Evolutionary conservation across 2,113 vertebrate genomes (phyloP).

Genomic region (Muscicapa adusta): DNA sequence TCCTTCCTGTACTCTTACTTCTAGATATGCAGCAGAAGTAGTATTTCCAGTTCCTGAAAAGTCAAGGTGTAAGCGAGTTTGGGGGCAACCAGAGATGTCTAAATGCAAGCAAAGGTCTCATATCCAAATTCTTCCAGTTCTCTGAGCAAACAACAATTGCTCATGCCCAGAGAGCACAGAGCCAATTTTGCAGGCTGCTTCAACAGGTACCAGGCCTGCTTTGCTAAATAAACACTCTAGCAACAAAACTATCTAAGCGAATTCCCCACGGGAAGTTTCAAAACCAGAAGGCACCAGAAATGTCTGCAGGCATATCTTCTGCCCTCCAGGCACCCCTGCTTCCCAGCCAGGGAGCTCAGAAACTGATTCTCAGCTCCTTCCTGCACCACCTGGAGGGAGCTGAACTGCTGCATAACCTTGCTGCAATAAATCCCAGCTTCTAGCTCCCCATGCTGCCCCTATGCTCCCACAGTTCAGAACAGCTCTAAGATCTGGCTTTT

Average conservation of each 20-base stretch:
- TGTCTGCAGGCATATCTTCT: not conserved
- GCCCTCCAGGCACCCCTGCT: not conserved
- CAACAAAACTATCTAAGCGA: not conserved
- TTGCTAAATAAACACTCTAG: not conserved
- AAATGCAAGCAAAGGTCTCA: not conserved
- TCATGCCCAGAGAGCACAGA: not conserved
- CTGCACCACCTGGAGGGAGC: not conserved
- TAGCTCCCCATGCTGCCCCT: not conserved
- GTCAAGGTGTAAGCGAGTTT: not conserved
- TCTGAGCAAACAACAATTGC: not conserved
- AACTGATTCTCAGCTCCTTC: not conserved
- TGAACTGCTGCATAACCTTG: not conserved
- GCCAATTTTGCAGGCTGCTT: not conserved
- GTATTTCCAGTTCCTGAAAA: not conserved
- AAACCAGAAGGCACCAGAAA: not conserved
- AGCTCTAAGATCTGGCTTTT: not conserved
- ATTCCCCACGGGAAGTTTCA: not conserved
- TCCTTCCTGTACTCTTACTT: not conserved
- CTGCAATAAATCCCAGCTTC: not conserved
- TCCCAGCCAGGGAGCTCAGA: not conserved
- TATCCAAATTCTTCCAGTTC: not conserved
- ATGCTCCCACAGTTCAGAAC: not conserved
- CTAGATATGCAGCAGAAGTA: not conserved
- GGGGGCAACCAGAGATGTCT: not conserved
- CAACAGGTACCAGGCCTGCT: not conserved